Base-by-base conservation (phyloP, 2,888 invertebrate species). In the Microctonus aethiopoides region DNA sequence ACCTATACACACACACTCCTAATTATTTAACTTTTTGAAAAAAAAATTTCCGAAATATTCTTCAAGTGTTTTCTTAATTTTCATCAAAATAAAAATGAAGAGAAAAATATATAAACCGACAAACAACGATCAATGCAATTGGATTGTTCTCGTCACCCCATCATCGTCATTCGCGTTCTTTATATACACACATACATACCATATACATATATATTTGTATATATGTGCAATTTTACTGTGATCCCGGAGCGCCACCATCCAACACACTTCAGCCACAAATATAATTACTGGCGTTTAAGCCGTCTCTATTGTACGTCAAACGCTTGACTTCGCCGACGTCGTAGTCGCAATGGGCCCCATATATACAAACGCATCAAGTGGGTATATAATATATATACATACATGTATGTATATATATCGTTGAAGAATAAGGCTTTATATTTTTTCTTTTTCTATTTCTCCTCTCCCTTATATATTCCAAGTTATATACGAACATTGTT, bases 201-300 rank as follows among this genome's bases (percentile, higher is more conserved):
- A n/a, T n/a, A n/a, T n/a, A n/a, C n/a, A 34, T 20, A 20, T n/a
- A 16, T 16, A 46, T 5, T 39, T 2, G 39, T 46, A n/a, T n/a
- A n/a, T n/a, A n/a, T n/a, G n/a, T n/a, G n/a, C n/a, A n/a, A n/a
- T n/a, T n/a, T 6, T 46, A 46, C 46, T 46, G 16, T n/a, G 62
- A 62, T 34, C 62, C 51, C 29, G 51, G 62, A 32, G 62, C 62
- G 62, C 62, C 46, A 57, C 57, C 57, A 10, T 22, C 22, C 39
- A 13, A 34, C 39, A 60, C 62, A 62, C 81, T n/a, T 81, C 82
- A 77, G 78, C 81, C 81, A 80, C 83, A 84, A 86, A 86, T 85
- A 84, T 86, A 86, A 86, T 86, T 86, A 86, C 85, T 84, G 82
- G 73, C 84, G 84, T 85, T 86, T 85, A 86, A 85, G 81, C 85